A percentile compares a stretch with the other conserved stretches of the same genome.
phyloP scores from a whole-genome alignment of 2,113 vertebrate species.

The Apodemus sylvaticus region DNA sequence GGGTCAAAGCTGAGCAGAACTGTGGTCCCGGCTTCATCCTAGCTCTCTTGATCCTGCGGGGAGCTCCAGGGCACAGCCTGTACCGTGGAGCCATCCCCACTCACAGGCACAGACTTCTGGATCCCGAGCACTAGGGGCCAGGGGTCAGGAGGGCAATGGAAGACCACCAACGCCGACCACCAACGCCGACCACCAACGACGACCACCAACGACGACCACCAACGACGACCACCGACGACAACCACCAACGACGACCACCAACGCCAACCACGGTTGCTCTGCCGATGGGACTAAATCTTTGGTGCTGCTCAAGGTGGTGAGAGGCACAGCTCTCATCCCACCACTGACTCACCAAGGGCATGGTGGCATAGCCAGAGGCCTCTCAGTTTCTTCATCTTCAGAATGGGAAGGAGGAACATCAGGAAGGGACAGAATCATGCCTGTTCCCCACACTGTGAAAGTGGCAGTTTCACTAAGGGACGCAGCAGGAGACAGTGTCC shows the following conservation, averaged over 20 bases:
- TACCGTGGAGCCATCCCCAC: neutral
- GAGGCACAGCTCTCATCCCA: neutral
- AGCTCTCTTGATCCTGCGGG: neutral
- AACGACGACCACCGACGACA: no score
- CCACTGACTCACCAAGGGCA: neutral
- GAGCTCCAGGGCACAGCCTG: neutral
- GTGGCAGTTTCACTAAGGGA: neutral
- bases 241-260: no score
- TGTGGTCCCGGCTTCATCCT: neutral
- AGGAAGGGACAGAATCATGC: neutral
- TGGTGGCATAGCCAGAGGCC: neutral
- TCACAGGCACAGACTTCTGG: neutral
- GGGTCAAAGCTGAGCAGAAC: neutral
- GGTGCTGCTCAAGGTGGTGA: neutral
- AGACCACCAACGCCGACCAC: neutral
- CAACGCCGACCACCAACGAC: no score
- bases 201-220: no score
- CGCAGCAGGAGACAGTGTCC: neutral
- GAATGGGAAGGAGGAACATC: neutral
- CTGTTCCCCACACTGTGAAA: neutral
- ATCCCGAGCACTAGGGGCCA: neutral
- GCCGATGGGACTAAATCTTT: neutral
- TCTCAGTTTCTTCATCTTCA: neutral
- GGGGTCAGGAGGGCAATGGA: no score
- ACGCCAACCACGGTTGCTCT: neutral